These are phyloP conservation scores for Xyrauchen texanus DNA, from an alignment of 2,113 vertebrate species.

Conservation along the genomic window DNA sequence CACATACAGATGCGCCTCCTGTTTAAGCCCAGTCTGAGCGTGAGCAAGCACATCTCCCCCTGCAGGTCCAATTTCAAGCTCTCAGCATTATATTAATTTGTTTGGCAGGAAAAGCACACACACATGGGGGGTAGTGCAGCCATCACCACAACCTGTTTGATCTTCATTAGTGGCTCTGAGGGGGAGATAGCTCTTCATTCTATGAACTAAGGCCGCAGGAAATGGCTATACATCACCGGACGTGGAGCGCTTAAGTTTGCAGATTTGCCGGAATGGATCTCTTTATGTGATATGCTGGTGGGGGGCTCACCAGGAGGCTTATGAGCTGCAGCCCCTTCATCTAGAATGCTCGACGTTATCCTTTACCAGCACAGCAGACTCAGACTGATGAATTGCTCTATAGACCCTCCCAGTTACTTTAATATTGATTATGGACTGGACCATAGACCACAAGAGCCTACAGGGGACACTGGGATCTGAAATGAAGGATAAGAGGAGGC, in stretches of 20 bases:
- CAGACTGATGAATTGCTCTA: slow-evolving; percentile 58
- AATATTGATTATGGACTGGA: slow-evolving; percentile 48
- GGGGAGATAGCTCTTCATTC: slow-evolving; percentile 42
- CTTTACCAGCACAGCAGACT: slow-evolving; percentile 29
- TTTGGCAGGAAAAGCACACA: slow-evolving; percentile 68
- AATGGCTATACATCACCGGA: slow-evolving; percentile 44
- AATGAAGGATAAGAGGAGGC: slow-evolving; percentile 27
- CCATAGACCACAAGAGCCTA: not conserved
- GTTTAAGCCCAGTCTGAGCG: slow-evolving; percentile 51
- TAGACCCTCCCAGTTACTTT: slow-evolving; percentile 31
- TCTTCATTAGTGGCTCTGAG: slow-evolving; percentile 55
- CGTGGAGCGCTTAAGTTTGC: slow-evolving; percentile 47
- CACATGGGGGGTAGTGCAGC: slow-evolving; percentile 61
- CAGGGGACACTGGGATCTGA: slow-evolving; percentile 18
- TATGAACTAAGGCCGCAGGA: slow-evolving; percentile 38
- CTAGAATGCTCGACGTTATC: slow-evolving; percentile 41
- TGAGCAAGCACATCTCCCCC: slow-evolving; percentile 63
- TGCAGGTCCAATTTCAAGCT: slow-evolving; percentile 71
- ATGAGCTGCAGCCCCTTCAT: not conserved
- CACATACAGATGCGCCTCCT: slow-evolving; percentile 19
- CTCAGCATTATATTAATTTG: slow-evolving; percentile 69
- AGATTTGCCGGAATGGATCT: slow-evolving; percentile 49
- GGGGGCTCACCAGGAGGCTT: not conserved
- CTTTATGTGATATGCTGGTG: not conserved
- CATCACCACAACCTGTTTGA: slow-evolving; percentile 59